Conservation (phyloP, 2,797 vertebrate genomes). For the Steatocranus sp. region DNA sequence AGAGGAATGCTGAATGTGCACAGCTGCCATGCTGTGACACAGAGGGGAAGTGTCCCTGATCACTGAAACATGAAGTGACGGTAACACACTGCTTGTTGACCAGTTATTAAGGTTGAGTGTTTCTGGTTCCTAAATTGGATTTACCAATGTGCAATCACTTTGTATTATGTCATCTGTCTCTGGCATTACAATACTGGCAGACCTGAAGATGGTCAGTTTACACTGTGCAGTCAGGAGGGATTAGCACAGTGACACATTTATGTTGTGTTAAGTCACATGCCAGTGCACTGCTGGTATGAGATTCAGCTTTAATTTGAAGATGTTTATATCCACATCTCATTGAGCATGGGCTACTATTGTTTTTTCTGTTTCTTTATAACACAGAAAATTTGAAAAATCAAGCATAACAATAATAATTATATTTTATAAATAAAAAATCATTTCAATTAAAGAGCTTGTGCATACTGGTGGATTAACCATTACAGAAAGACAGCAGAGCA, state of each 20-base stretch:
- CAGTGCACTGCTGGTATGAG: not conserved
- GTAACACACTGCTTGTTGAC: not conserved
- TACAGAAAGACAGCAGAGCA: not conserved
- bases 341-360: accelerated
- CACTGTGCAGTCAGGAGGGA: not conserved
- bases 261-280: not conserved
- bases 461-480: not conserved
- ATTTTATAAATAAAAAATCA: not conserved
- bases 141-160: not conserved
- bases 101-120: not conserved
- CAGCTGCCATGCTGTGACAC: not conserved
- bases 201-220: not conserved
- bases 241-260: not conserved
- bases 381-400: not conserved
- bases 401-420: not conserved
- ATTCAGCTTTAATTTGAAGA: not conserved
- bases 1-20: not conserved
- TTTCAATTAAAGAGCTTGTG: not conserved
- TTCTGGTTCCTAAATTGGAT: conserved; percentile 5
- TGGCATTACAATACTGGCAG: not conserved
- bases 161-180: not conserved
- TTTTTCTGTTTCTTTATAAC: not conserved
- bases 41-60: not conserved
- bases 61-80: not conserved
- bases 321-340: not conserved